These are phyloP conservation scores for Ceryle rudis DNA, from an alignment of 2,797 vertebrate species.

Conservation along the genomic window DNA sequence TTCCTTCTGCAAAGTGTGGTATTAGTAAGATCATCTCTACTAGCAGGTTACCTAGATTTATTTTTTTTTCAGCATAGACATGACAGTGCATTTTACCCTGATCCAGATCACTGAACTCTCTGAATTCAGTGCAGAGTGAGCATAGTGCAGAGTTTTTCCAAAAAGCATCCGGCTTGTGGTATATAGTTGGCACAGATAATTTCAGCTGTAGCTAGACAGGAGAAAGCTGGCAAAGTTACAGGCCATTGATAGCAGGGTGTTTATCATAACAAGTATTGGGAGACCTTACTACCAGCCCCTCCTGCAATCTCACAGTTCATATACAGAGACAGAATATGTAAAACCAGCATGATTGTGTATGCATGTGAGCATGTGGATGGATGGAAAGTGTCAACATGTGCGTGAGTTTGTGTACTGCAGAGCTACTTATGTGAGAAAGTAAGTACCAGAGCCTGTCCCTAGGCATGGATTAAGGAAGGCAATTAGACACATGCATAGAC, in stretches of 20 bases:
- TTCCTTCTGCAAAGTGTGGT: neutral
- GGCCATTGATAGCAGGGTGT: neutral
- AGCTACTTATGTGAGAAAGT: neutral
- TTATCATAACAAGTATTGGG: neutral
- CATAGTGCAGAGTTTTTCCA: neutral
- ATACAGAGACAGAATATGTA: neutral
- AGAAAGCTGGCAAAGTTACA: conserved; percentile 47
- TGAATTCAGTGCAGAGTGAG: neutral
- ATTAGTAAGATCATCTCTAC: neutral
- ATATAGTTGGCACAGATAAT: neutral
- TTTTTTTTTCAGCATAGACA: neutral
- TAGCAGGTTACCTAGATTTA: neutral
- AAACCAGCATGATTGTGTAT: neutral
- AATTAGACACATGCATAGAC: neutral
- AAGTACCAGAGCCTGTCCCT: neutral
- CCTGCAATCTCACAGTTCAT: neutral
- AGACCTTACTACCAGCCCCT: conserved; percentile 5
- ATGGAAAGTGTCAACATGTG: accelerated
- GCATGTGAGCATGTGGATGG: neutral
- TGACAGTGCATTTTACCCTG: neutral
- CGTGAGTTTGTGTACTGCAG: neutral
- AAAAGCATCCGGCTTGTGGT: neutral
- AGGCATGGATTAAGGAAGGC: neutral
- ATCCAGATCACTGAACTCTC: neutral
- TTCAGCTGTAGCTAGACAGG: conserved; percentile 28